Evolutionary conservation across 2,113 vertebrate genomes (phyloP).

Genomic region (Taurulus bubalis): DNA sequence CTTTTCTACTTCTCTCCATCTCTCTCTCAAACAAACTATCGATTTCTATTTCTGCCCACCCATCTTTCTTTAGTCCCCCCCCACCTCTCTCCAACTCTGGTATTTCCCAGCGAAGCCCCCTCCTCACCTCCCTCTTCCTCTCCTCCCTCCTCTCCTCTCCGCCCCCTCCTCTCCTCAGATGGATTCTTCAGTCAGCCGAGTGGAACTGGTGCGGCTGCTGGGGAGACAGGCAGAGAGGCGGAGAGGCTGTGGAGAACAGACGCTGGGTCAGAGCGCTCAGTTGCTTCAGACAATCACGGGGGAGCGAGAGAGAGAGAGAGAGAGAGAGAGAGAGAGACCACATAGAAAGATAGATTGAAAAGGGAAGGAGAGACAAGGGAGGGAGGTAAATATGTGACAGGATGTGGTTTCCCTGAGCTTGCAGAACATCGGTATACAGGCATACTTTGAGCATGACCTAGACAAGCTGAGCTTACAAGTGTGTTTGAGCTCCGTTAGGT

Average conservation of each 20-base stretch:
- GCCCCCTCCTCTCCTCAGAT: constrained; percentile 67
- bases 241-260: constrained; percentile 66
- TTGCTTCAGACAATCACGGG: constrained; percentile 80
- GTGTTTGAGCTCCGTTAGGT: constrained; percentile 60
- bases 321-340: constrained; percentile 34
- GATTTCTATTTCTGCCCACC: constrained; percentile 53
- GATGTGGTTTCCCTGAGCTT: constrained; percentile 89
- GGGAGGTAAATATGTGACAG: constrained; percentile 82
- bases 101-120: constrained; percentile 69
- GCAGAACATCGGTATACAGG: constrained; percentile 76
- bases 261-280: constrained; percentile 79
- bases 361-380: constrained; percentile 46
- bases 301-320: constrained; percentile 45
- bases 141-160: constrained; percentile 4
- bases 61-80: constrained; percentile 41
- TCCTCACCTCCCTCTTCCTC: constrained; percentile 4
- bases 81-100: constrained; percentile 42
- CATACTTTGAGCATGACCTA: constrained; percentile 87
- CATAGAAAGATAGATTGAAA: constrained; percentile 33
- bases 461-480: constrained; percentile 72
- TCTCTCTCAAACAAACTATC: constrained; percentile 51
- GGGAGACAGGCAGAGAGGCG: constrained; percentile 51
- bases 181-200: constrained; percentile 82
- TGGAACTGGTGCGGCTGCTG: constrained; percentile 80
- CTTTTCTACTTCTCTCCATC: constrained; percentile 36